phyloP scores from a whole-genome alignment of 2,888 invertebrate genomes.

The Plutella xylostella region DNA sequence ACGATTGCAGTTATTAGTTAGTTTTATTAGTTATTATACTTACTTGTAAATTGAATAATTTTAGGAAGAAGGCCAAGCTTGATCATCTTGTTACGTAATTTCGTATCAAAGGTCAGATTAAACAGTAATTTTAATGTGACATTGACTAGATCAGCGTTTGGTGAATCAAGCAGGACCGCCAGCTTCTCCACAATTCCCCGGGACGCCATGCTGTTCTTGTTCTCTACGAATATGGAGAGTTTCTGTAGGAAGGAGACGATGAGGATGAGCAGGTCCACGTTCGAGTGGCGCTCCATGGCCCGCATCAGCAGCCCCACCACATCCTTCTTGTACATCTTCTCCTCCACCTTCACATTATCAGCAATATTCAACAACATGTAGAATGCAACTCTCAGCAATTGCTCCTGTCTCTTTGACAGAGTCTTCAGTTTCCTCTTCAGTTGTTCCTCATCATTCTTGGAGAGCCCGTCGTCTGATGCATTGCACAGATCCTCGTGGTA shows the following conservation, averaged over 20 bases:
- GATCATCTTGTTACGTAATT: slow-evolving; percentile 89
- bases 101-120: slow-evolving; percentile 95
- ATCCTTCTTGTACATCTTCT: slow-evolving; percentile 96
- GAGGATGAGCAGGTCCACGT: slow-evolving; percentile 88
- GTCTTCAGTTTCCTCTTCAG: slow-evolving; percentile 80
- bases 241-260: slow-evolving; percentile 96
- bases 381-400: slow-evolving; percentile 89
- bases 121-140: slow-evolving; percentile 89
- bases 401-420: slow-evolving; percentile 93
- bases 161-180: slow-evolving; percentile 78
- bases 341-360: slow-evolving; percentile 94
- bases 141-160: slow-evolving; percentile 79
- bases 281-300: slow-evolving; percentile 87
- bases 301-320: slow-evolving; percentile 89
- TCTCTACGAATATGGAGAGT: slow-evolving; percentile 92
- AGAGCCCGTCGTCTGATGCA: slow-evolving; percentile 54
- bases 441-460: slow-evolving; percentile 80
- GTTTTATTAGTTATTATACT: slow-evolving; percentile 36
- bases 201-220: slow-evolving; percentile 92
- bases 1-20: background rate
- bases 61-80: slow-evolving; percentile 90
- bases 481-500: slow-evolving; percentile 75
- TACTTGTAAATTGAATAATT: slow-evolving; percentile 88
- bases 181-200: slow-evolving; percentile 86
- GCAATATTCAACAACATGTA: slow-evolving; percentile 95